Base-by-base conservation (phyloP, 2,113 vertebrate genomes). In the Epinephelus cyanopodus region DNA sequence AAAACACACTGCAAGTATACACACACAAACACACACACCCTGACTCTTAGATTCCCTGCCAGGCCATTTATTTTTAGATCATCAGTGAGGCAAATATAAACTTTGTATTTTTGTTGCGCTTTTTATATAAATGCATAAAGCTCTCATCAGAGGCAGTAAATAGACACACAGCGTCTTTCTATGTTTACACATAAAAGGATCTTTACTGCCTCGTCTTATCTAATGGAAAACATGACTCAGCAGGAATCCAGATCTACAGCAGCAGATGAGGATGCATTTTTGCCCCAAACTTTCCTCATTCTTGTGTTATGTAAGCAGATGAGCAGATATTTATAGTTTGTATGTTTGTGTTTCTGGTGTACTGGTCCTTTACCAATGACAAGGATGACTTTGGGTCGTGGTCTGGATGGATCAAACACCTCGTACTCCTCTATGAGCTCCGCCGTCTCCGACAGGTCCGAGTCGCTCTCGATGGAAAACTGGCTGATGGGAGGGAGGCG, bases 391-490 rank as follows among this genome's bases (percentile, higher is more conserved):
- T 98, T 99, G 60, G 98, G 98, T 45, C 97, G 94, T 0, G 98
- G 96, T 87, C 97, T 96, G 54, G 95, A 90, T 0, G 98, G 98
- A 81, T 99, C 98, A 33, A 99, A 99, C 39, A 99, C 98, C 56
- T 98, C 97, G 0, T 99, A 99, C 81, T 99, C 98, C 89, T 99
- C 98, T 63, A 99, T 99, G 57, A 99, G 95, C 92, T 99, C 98
- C 0, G 98, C 98, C 0, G 98, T 99, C 94, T 99, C 98, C 0
- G 98, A 98, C 74, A 99, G 96, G 90, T 99, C 98, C 0, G 98
- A 98, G 92, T 99, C 98, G 23, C 98, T 99, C 92, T 99, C 98
- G 63, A 99, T 99, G 45, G 98, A 99, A 86, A 99, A 99, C 93
- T 99, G 98, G 79, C 98, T 98, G 92, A 99, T 99, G 33, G 98